Evolutionary conservation across 2,888 invertebrate species (phyloP).

Genomic region (Harmothoe impar): DNA sequence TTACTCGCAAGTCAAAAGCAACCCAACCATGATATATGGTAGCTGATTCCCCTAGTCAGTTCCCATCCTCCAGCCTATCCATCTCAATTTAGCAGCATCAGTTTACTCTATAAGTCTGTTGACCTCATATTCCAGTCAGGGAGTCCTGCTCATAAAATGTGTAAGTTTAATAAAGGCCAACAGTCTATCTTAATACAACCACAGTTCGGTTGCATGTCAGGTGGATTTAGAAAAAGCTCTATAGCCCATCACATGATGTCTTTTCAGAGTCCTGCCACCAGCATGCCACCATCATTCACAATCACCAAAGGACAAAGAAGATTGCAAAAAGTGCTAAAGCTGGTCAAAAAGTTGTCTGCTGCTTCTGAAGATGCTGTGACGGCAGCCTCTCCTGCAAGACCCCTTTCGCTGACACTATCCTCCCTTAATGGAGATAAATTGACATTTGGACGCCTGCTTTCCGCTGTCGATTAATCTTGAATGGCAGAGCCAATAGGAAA

Average conservation of each 20-base stretch:
- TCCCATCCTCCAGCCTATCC: not conserved
- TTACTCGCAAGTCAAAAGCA: too few relatives aligned
- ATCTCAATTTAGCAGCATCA: not conserved
- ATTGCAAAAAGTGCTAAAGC: not conserved
- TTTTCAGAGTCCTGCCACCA: not conserved
- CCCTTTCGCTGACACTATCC: not conserved
- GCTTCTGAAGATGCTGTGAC: not conserved
- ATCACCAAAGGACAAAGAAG: not conserved
- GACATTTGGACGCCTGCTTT: conserved; percentile 1
- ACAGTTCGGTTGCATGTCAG: not conserved
- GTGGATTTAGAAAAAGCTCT: not conserved
- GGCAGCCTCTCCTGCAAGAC: not conserved
- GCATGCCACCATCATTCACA: not conserved
- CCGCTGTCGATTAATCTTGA: not conserved
- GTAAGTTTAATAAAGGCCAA: not conserved
- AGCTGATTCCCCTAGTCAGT: too few relatives aligned
- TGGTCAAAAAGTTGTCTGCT: not conserved
- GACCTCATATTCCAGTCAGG: not conserved
- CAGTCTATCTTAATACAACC: not conserved
- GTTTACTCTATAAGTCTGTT: not conserved
- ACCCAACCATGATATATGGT: too few relatives aligned
- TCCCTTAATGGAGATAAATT: conserved; percentile 14
- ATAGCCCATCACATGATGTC: not conserved
- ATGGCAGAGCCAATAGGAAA: conserved; percentile 11
- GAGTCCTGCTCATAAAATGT: not conserved